Percentiles rank a stretch among this genome's conserved stretches.
Conservation (phyloP, 1,140 invertebrate genomes). For the Calliphora vicina region DNA sequence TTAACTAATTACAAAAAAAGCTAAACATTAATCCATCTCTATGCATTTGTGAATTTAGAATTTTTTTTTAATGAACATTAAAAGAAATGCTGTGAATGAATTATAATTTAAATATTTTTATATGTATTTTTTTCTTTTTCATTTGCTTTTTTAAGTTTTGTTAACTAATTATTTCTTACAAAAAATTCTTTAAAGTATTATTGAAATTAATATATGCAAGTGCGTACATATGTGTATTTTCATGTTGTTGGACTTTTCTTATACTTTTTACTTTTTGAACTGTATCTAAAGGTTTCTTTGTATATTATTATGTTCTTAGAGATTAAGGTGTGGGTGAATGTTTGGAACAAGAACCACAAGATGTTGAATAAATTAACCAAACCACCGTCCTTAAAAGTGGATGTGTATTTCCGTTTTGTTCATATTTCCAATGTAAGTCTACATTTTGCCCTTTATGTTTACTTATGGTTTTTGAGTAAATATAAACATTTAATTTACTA, state of each 20-base stretch:
- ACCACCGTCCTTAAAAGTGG: constrained; percentile 1
- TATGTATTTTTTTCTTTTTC: too few relatives aligned
- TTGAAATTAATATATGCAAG: background rate
- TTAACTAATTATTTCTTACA: background rate
- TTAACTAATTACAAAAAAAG: background rate
- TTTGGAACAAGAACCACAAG: too few relatives aligned
- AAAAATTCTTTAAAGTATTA: background rate
- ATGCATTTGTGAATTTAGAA: background rate
- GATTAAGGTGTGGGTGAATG: too few relatives aligned
- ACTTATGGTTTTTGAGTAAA: background rate
- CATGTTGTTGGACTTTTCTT: too few relatives aligned
- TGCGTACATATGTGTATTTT: background rate
- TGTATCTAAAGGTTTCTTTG: background rate
- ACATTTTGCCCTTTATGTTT: background rate
- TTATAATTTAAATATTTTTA: too few relatives aligned
- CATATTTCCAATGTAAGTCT: background rate
- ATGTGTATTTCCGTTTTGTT: background rate
- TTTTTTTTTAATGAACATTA: background rate
- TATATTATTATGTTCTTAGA: too few relatives aligned
- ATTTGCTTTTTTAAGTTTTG: too few relatives aligned
- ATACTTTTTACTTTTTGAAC: background rate
- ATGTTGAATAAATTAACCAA: too few relatives aligned
- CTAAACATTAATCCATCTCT: background rate
- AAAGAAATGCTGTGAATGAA: background rate
- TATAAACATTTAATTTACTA: background rate